Conservation (phyloP, 2,113 vertebrate species). For the Platysternon megacephalum region DNA sequence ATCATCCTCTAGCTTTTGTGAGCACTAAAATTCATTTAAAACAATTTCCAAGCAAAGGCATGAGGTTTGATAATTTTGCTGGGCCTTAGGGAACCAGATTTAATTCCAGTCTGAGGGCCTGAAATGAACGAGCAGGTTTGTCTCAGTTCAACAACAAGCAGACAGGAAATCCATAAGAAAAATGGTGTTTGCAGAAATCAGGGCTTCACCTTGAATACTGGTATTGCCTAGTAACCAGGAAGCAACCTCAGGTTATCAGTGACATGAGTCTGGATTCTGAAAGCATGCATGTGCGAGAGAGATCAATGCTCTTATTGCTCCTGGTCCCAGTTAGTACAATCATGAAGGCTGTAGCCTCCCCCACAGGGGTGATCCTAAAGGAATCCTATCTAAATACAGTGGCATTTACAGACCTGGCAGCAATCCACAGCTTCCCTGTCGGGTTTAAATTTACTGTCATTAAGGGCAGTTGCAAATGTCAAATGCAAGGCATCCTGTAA, state of each 20-base stretch:
- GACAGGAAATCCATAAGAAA: neutral
- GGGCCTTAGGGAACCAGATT: neutral
- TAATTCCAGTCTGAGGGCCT: neutral
- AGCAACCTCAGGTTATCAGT: neutral
- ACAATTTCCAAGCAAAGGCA: neutral
- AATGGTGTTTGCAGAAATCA: neutral
- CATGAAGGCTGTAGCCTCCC: neutral
- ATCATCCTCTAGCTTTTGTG: neutral
- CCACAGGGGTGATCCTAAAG: neutral
- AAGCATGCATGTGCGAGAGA: neutral
- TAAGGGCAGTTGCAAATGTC: conserved; percentile 11
- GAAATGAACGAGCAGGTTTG: neutral
- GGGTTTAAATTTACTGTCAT: conserved; percentile 26
- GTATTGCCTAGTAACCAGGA: neutral
- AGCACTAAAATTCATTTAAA: neutral
- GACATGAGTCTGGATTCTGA: neutral
- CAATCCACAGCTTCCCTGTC: neutral
- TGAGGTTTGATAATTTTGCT: neutral
- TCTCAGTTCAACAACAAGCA: neutral
- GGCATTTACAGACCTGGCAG: neutral
- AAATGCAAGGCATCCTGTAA: neutral
- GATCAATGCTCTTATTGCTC: neutral
- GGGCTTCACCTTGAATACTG: conserved; percentile 12
- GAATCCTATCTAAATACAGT: neutral
- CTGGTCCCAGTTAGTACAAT: neutral